These are phyloP conservation scores for Protaetia brevitarsis DNA, from an alignment of 1,140 invertebrate species.

Conservation along the genomic window DNA sequence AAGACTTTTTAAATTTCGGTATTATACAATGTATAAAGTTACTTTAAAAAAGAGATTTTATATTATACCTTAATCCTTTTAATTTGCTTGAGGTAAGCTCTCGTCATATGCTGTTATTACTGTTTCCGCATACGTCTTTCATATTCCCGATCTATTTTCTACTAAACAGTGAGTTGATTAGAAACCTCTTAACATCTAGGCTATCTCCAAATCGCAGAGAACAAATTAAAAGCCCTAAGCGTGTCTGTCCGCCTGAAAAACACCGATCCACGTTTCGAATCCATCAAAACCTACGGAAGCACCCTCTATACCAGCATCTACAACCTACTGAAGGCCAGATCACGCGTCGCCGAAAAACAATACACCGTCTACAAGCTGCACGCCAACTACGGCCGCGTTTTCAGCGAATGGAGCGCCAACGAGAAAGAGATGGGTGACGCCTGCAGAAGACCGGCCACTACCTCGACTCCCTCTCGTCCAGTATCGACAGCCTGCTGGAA, in stretches of 20 bases:
- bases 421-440: slow-evolving; percentile 82
- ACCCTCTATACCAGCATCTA: slow-evolving; percentile 65
- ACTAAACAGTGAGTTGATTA: not conserved
- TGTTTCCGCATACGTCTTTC: too few relatives aligned
- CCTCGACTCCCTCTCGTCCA: slow-evolving; percentile 73
- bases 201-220: slow-evolving; percentile 69
- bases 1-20: too few relatives aligned
- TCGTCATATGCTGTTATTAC: too few relatives aligned
- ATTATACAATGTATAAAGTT: too few relatives aligned
- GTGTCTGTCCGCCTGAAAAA: slow-evolving; percentile 72
- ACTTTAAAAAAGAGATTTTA: too few relatives aligned
- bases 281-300: slow-evolving; percentile 71
- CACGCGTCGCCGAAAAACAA: slow-evolving; percentile 70
- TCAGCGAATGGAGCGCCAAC: slow-evolving; percentile 82
- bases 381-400: slow-evolving; percentile 76
- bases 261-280: slow-evolving; percentile 71
- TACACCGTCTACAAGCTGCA: slow-evolving; percentile 80
- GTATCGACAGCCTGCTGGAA: slow-evolving; percentile 72
- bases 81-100: too few relatives aligned
- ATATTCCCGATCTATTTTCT: too few relatives aligned
- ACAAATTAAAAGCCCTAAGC: slow-evolving; percentile 71
- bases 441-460: slow-evolving; percentile 66
- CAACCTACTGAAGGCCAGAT: slow-evolving; percentile 58
- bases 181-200: slow-evolving; percentile 49
- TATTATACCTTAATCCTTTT: too few relatives aligned